Evolutionary conservation across 2,888 invertebrate genomes (phyloP), one percentile per base, ranked within the genome.

Genomic region (Eupeodes latifasciatus): DNA sequence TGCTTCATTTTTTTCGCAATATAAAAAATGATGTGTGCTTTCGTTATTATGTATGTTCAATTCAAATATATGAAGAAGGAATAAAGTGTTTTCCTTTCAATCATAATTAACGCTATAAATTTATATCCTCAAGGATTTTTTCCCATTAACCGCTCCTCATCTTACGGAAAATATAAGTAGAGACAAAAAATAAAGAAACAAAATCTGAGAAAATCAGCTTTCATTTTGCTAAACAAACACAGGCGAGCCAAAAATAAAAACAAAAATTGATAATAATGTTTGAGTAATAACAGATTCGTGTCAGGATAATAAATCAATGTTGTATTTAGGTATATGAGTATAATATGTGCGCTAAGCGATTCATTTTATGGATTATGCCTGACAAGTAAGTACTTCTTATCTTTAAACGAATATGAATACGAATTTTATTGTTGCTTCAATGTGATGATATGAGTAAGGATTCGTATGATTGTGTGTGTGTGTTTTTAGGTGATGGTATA

Each of bases 371-470:
- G 87, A 87, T 87, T 84, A 84, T 84, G 87, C 84, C 84, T 84
- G 87, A 87, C 87, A 87, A 84, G 87, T 84, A 87, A 87, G 87
- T 80, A 87, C 87, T 84, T 84, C 87, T 84, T 87, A 87, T 87
- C 84, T 87, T 87, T 80, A 55, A 80, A 80, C 84, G 87, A 87
- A 87, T 87, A 87, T 87, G 87, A 84, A 87, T 87, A 87, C 84
- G 87, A 84, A 81, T 87, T 87, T 87, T 84, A 87, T 87, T 87
- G 87, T 87, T 84, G 87, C 79, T 83, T 55, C 27, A 3, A 27
- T 27, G 27, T 27, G 27, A 27, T 27, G 27, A 27, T 27, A 27
- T 27, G 27, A 27, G 27, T 83, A 75, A 83, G 83, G 83, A 57
- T 86, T 66, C 72, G 6, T 34, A 14, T 34, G 34, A 19, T 27